Evolutionary conservation across 92 coral and sea anemone species (phyloP).

Genomic region (Nematostella vectensis): DNA sequence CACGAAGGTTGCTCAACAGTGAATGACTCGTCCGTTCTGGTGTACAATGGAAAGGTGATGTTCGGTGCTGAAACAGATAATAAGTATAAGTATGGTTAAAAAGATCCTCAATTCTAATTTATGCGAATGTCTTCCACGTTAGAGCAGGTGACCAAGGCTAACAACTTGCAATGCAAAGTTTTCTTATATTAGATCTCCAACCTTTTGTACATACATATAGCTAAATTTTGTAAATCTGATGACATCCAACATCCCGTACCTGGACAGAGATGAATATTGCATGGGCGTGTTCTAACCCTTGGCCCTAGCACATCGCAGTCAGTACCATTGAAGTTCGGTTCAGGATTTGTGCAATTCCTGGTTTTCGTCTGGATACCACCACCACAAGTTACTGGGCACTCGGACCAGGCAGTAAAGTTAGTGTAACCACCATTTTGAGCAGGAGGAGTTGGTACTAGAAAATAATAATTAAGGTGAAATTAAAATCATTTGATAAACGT

Average conservation of each 20-base stretch:
- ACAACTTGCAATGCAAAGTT: no score
- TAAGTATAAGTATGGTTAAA: neutral
- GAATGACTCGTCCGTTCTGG: neutral
- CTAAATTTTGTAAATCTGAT: no score
- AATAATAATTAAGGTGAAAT: no score
- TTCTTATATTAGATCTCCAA: no score
- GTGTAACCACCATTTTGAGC: slow-evolving; percentile 60
- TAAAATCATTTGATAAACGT: no score
- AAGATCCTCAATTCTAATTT: no score
- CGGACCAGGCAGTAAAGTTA: slow-evolving; percentile 11
- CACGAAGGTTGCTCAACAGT: neutral
- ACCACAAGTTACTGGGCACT: slow-evolving; percentile 41
- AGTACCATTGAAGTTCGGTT: slow-evolving; percentile 35
- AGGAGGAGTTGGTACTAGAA: no score
- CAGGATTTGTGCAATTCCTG: slow-evolving; percentile 50
- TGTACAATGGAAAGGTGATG: neutral
- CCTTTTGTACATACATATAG: no score
- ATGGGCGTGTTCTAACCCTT: slow-evolving; percentile 23
- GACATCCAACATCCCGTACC: no score
- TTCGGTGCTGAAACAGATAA: neutral
- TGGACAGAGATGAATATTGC: slow-evolving; percentile 52
- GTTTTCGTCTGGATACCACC: slow-evolving; percentile 34
- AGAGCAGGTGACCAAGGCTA: no score
- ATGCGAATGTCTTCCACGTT: no score
- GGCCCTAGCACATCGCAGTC: slow-evolving; percentile 41